Base-by-base conservation (phyloP, 2,797 vertebrate genomes). In the Muscicapa striata region DNA sequence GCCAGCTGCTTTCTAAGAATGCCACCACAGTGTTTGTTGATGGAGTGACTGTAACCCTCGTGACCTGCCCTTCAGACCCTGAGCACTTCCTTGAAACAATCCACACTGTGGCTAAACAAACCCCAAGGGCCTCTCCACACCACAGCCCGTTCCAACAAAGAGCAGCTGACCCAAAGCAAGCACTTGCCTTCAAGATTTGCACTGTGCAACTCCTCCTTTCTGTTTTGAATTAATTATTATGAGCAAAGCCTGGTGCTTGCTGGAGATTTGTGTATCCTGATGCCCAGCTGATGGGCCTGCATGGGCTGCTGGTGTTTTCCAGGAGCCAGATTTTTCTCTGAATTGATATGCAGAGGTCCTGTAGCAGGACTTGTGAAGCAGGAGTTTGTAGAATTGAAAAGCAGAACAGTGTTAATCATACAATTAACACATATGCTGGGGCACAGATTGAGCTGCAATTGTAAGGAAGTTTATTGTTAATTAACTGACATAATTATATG, bases 311-410 rank as follows among this genome's bases (percentile, higher is more conserved):
- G 59, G 24, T 38, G 15, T 20, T 49, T 79, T 45, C 70, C 48
- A 40, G 5, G 41, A 70, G 26, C 24, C 58, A 67, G 41, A 46
- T 80, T 64, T 27, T 58, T 46, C 59, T 46, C 72, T 57, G 24
- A 41, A 49, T 6, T 66, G 43, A 68, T 34, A 58, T 6, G 43
- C 59, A 75, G 79, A 93, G 34, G 51, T 48, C 72, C 62, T 54
- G 10, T 6, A 79, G 59, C 69, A 67, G 90, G 77, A 74, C 21
- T 76, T 52, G 62, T 81, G 85, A 94, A 89, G 69, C 87, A 82
- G 77, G 29, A 95, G 34, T 67, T 49, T 74, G 54, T 64, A 92
- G n/a, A 69, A 91, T 22, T 86, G 63, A 82, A 94, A 86, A 93
- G 46, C 83, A 82, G 67, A 91, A 82, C 48, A 67, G 74, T 93